A percentile compares a stretch with the other conserved stretches of the same genome.
These are phyloP conservation scores for Ophiodon elongatus DNA, from an alignment of 2,113 vertebrate species.

Conservation along the genomic window DNA sequence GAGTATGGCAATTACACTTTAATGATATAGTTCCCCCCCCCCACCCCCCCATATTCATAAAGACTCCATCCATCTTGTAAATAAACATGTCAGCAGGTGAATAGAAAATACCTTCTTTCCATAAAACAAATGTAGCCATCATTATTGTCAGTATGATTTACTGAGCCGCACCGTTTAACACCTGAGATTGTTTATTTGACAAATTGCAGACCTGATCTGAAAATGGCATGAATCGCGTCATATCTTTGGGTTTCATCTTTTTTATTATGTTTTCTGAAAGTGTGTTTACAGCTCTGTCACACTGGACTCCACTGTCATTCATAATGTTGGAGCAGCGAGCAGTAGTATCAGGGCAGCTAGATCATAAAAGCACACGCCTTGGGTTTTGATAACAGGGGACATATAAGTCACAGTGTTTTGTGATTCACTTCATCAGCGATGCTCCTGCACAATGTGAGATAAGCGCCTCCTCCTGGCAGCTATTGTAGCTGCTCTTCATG, in stretches of 20 bases:
- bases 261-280: constrained; percentile 38
- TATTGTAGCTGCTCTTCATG: constrained; percentile 29
- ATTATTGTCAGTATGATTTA: constrained; percentile 53
- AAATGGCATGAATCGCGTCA: constrained; percentile 20
- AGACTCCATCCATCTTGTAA: constrained; percentile 11
- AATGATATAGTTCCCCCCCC: constrained; percentile 17
- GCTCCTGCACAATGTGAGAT: constrained; percentile 54
- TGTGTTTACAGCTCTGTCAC: constrained; percentile 31
- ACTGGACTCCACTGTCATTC: constrained; percentile 36
- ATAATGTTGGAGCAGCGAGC: constrained; percentile 6
- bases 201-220: constrained; percentile 35
- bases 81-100: constrained; percentile 43
- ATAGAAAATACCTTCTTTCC: constrained; percentile 1
- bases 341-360: constrained; percentile 39
- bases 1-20: constrained; percentile 22
- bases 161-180: constrained; percentile 33
- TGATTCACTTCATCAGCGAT: constrained; percentile 9
- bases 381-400: constrained; percentile 41
- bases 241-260: constrained; percentile 53
- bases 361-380: constrained; percentile 42
- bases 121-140: constrained; percentile 45
- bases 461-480: constrained; percentile 62
- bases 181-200: constrained; percentile 43
- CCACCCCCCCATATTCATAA: constrained; percentile 2
- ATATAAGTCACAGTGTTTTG: constrained; percentile 17